Percentiles rank a stretch among this genome's conserved stretches.
Conservation (phyloP, 2,797 vertebrate species). For the Taeniopygia guttata region DNA sequence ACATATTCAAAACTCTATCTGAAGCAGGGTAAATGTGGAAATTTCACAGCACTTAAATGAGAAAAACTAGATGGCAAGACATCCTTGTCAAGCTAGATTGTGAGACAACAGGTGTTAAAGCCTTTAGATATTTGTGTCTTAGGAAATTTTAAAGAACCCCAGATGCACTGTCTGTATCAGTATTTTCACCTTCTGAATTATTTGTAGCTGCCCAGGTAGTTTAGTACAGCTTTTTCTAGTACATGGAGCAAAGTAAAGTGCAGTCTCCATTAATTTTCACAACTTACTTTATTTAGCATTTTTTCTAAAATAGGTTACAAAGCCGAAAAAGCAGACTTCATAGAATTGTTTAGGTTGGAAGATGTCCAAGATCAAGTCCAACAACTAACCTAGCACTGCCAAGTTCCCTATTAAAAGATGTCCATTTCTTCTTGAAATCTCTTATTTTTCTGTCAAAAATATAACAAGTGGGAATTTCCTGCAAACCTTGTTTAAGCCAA, state of each 20-base stretch:
- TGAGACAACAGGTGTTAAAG: neutral
- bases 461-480: neutral
- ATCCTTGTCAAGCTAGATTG: neutral
- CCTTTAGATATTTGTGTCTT: neutral
- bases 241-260: neutral
- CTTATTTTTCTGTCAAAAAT: neutral
- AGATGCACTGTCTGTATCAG: neutral
- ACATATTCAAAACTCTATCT: neutral
- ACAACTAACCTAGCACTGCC: neutral
- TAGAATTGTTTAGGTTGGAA: neutral
- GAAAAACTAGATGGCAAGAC: neutral
- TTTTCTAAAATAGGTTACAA: neutral
- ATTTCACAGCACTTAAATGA: neutral
- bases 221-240: neutral
- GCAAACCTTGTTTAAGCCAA: neutral
- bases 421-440: neutral
- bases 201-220: neutral
- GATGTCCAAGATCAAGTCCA: neutral
- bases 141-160: neutral
- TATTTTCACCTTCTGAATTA: neutral
- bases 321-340: neutral
- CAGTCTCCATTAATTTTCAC: neutral
- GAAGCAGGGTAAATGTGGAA: neutral
- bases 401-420: neutral
- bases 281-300: neutral